Evolutionary conservation across 2,797 vertebrate genomes (phyloP).

Genomic region (Acrossocheilus wenchowensis): DNA sequence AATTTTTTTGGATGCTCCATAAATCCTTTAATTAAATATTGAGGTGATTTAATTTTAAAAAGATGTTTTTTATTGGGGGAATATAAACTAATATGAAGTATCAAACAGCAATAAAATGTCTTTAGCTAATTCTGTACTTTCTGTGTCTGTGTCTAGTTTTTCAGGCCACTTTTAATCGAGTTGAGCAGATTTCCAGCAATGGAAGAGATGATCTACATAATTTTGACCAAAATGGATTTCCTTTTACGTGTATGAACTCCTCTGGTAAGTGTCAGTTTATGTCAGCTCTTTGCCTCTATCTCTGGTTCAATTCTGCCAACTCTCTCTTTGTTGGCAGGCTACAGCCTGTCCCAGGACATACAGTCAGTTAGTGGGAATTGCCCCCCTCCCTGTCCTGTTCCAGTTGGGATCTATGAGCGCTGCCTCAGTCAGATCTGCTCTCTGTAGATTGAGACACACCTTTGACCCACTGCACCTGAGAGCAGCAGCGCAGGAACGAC

Average conservation of each 20-base stretch:
- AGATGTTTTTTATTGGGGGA: background rate
- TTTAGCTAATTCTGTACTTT: conserved; percentile 4
- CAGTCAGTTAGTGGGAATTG: conserved; percentile 64
- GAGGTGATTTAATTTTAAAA: conserved; percentile 8
- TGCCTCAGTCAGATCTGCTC: conserved; percentile 74
- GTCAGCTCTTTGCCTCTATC: background rate
- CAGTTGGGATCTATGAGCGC: conserved; percentile 71
- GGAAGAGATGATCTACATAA: background rate
- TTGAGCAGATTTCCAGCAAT: conserved; percentile 13
- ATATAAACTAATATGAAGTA: background rate
- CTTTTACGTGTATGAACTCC: conserved; percentile 13
- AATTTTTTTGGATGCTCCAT: conserved; percentile 19
- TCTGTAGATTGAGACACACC: conserved; percentile 68
- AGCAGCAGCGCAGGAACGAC: background rate
- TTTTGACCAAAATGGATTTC: conserved; percentile 12
- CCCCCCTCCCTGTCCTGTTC: conserved; percentile 69
- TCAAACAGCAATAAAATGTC: background rate
- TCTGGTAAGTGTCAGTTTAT: conserved; percentile 27
- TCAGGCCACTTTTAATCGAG: conserved; percentile 16
- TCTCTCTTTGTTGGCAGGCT: conserved; percentile 30
- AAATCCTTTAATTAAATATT: conserved; percentile 41
- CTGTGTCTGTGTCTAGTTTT: conserved; percentile 32
- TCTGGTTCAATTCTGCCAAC: conserved; percentile 11
- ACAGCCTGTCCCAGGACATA: conserved; percentile 53
- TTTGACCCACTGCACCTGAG: background rate